Evolutionary conservation across 2,113 vertebrate genomes (phyloP).

Genomic region (Stigmatopora argus): DNA sequence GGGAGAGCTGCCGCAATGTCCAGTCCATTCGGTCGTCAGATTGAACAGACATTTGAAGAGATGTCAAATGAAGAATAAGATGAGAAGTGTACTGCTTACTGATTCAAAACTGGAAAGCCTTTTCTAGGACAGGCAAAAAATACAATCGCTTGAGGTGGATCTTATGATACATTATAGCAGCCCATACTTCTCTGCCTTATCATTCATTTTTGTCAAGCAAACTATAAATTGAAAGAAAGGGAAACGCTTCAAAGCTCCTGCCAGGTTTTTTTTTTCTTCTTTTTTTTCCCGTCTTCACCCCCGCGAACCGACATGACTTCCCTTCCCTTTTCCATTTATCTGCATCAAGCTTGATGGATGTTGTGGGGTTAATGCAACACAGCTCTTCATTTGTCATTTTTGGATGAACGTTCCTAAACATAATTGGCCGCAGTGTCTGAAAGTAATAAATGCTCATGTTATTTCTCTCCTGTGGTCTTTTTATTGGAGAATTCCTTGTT

Average conservation of each 20-base stretch:
- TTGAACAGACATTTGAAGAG: too few relatives aligned
- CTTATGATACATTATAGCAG: not conserved
- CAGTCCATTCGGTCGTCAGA: too few relatives aligned
- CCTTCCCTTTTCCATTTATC: not conserved
- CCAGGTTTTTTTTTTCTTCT: too few relatives aligned
- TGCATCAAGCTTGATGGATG: not conserved
- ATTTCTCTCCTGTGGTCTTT: not conserved
- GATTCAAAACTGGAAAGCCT: too few relatives aligned
- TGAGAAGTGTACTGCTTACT: too few relatives aligned
- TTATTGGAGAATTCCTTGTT: not conserved
- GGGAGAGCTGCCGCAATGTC: too few relatives aligned
- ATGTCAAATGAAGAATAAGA: too few relatives aligned
- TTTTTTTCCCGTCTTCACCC: too few relatives aligned
- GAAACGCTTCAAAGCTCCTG: not conserved
- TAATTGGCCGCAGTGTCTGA: conserved; percentile 5
- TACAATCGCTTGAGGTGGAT: too few relatives aligned
- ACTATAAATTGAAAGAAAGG: not conserved
- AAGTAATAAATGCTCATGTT: conserved; percentile 1
- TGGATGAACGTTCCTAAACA: conserved; percentile 13
- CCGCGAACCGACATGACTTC: not conserved
- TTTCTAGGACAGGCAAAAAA: too few relatives aligned
- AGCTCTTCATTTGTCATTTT: not conserved
- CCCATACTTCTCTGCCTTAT: not conserved
- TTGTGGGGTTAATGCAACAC: not conserved
- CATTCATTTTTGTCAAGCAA: not conserved